These are phyloP conservation scores for Zosterops pallidus DNA, from an alignment of 2,113 vertebrate species.

Conservation along the genomic window DNA sequence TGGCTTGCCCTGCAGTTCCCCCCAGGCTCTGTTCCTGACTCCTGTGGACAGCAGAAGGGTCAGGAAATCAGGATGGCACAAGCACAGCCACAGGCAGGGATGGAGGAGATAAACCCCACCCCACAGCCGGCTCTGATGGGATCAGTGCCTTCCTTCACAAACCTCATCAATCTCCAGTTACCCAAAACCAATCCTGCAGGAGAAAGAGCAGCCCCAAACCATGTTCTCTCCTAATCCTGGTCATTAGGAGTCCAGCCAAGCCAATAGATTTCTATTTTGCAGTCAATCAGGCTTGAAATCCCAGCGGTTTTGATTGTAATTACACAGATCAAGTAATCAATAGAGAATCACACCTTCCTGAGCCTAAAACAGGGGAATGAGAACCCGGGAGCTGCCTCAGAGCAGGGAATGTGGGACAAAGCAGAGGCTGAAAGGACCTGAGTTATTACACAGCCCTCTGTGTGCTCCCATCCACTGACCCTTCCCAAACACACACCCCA, in stretches of 20 bases:
- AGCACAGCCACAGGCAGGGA: neutral
- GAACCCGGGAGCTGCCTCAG: neutral
- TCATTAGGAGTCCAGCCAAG: constrained; percentile 35
- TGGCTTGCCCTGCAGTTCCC: neutral
- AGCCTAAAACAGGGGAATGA: neutral
- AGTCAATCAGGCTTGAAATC: constrained; percentile 76
- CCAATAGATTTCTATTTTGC: constrained; percentile 77
- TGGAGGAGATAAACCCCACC: neutral
- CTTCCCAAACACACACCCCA: neutral
- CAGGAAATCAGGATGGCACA: neutral
- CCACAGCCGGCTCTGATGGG: neutral
- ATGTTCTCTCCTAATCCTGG: neutral
- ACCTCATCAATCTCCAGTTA: neutral
- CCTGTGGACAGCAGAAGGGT: neutral
- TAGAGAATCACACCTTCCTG: constrained; percentile 14
- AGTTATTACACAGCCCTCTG: rapidly evolving
- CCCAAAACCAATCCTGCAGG: neutral
- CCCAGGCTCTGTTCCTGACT: neutral
- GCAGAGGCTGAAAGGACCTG: neutral
- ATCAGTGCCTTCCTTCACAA: neutral
- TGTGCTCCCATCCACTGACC: rapidly evolving
- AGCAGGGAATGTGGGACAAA: neutral
- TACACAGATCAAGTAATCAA: constrained; percentile 67
- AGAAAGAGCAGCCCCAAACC: constrained; percentile 2
- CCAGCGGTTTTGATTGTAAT: constrained; percentile 60